A percentile compares a stretch with the other conserved stretches of the same genome.
Evolutionary conservation across 1,140 invertebrate species (phyloP).

Genomic region (Bacillus rossius): DNA sequence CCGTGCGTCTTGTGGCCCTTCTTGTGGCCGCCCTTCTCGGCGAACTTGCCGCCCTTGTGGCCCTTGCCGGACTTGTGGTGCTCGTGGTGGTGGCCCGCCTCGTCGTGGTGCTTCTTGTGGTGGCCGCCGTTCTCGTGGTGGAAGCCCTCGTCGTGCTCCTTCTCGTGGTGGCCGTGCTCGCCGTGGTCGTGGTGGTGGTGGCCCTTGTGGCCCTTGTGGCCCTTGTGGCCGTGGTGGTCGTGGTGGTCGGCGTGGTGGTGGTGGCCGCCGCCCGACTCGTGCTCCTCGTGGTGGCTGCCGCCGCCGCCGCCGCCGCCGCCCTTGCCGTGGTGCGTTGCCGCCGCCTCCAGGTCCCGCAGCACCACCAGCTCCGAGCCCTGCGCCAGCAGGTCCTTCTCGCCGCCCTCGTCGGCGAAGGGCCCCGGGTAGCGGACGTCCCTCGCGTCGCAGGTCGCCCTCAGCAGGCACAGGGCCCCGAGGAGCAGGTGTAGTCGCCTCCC

Average conservation of each 20-base stretch:
- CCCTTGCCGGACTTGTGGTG: constrained; percentile 54
- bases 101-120: constrained; percentile 60
- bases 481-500: too few relatives aligned
- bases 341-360: neutral
- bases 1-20: constrained; percentile 61
- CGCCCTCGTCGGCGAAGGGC: neutral
- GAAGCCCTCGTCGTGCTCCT: constrained; percentile 57
- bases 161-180: constrained; percentile 63
- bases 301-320: neutral
- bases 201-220: constrained; percentile 60
- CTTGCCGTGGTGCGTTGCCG: neutral
- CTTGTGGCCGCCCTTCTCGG: constrained; percentile 52
- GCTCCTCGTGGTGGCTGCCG: constrained; percentile 5
- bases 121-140: constrained; percentile 58
- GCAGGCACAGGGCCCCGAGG: neutral
- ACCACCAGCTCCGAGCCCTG: too few relatives aligned
- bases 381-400: too few relatives aligned
- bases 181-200: constrained; percentile 62
- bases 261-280: constrained; percentile 53
- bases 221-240: constrained; percentile 56
- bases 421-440: neutral
- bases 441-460: neutral
- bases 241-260: constrained; percentile 57
- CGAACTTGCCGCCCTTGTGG: constrained; percentile 55
- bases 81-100: constrained; percentile 32